phyloP scores from a whole-genome alignment of 2,113 vertebrate genomes.

The Lagopus muta region DNA sequence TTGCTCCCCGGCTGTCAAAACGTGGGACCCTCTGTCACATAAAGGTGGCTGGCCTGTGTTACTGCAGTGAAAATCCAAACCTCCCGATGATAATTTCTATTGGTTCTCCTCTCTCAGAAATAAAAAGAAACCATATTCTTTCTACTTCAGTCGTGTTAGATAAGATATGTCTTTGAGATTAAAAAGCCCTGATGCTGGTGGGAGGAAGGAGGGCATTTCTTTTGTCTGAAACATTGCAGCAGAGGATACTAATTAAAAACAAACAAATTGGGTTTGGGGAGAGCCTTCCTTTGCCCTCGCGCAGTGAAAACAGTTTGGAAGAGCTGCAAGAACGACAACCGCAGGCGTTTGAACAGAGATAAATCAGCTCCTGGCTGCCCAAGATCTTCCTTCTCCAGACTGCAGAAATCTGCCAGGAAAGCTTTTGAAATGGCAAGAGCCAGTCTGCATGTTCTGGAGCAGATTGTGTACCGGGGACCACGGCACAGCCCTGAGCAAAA shows the following conservation, averaged over 20 bases:
- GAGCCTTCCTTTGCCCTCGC: not conserved
- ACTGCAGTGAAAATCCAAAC: not conserved
- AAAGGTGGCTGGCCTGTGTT: not conserved
- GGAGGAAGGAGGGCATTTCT: not conserved
- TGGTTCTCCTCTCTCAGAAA: not conserved
- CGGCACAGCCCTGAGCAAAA: constrained; percentile 14
- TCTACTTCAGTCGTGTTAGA: not conserved
- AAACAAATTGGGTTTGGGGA: constrained; percentile 3
- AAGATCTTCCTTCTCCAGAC: not conserved
- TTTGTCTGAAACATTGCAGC: not conserved
- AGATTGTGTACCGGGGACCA: not conserved
- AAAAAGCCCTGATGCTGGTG: not conserved
- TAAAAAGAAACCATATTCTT: not conserved
- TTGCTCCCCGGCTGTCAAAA: not conserved
- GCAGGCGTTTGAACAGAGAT: accelerated
- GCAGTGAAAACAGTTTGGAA: not conserved
- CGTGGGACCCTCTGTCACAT: not conserved
- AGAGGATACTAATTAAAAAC: constrained; percentile 2
- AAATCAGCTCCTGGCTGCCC: not conserved
- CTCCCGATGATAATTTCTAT: not conserved
- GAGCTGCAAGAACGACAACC: accelerated
- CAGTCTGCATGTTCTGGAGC: not conserved
- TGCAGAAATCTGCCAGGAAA: not conserved
- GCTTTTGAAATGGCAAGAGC: not conserved
- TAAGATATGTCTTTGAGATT: not conserved